Evolutionary conservation across 2,113 vertebrate species (phyloP), one percentile per base, ranked within the genome.

Genomic region (Mionectes macconnelli): DNA sequence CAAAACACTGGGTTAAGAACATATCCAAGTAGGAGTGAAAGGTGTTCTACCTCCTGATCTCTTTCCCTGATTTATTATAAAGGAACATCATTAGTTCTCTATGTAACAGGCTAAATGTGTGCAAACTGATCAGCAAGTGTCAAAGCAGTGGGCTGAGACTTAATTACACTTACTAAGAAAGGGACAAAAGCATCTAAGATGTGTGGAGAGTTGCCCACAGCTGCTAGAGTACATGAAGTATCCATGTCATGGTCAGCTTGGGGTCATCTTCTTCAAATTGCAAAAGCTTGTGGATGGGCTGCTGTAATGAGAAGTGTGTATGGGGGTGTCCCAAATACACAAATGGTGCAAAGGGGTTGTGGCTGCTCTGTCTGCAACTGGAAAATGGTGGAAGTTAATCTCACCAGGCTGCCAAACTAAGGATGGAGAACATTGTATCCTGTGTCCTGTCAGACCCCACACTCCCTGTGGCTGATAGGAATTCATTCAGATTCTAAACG

Each of bases 231-330:
- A n/a, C 9, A 2, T 70, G 50, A 74, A 35, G 8, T 86, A 47
- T 47, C 0, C 0, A 30, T 56, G 28, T 37, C n/a, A 30, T 0
- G 0, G 18, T 49, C 66, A 82, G 1, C 22, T 33, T 47, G 11
- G 4, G 20, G 12, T 4, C 14, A 6, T 64, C 47, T 40, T 64
- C 75, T 80, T 87, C 53, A 80, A 68, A 67, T 3, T 35, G 24
- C 50, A 35, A 45, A 59, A 73, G 16, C 15, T 57, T 40, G 10
- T 18, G 21, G n/a, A n/a, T 73, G 27, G 35, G 30, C 56, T 85
- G 39, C 31, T 14, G 10, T 28, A 69, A 56, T 18, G 37, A 69
- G 33, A 47, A 72, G 9, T 30, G 19, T 40, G 21, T n/a, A 15
- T 37, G 31, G 14, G 49, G 49, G 37, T n/a, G 27, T 72, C 40